Conservation (phyloP, 2,113 vertebrate genomes). For the Sceloporus undulatus region DNA sequence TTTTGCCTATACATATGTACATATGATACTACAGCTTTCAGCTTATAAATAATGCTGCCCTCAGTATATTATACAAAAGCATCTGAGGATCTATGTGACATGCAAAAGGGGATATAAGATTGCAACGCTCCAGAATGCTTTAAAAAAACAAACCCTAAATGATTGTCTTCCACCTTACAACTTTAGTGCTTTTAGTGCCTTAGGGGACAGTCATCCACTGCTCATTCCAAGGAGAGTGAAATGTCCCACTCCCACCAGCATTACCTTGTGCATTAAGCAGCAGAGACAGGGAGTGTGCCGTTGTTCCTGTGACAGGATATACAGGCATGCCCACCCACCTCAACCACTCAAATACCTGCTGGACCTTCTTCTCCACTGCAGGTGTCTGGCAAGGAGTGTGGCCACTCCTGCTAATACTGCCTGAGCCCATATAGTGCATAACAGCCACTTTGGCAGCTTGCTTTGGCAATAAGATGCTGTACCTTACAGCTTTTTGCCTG, state of each 20-base stretch:
- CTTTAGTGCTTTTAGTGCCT: background rate
- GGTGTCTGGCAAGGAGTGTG: background rate
- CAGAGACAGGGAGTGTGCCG: no score
- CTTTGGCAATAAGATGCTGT: background rate
- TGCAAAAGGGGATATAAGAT: slow-evolving; percentile 47
- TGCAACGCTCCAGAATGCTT: slow-evolving; percentile 28
- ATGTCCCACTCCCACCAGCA: background rate
- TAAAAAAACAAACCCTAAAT: background rate
- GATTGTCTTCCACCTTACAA: background rate
- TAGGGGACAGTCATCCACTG: background rate
- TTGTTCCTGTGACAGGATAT: background rate
- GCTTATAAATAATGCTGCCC: slow-evolving; percentile 72
- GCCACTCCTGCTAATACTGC: background rate
- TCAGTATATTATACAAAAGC: slow-evolving; percentile 71
- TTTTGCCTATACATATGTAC: slow-evolving; percentile 72
- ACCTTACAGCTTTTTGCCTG: background rate
- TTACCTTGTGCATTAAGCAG: background rate
- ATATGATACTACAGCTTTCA: slow-evolving; percentile 71
- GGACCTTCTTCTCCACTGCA: background rate
- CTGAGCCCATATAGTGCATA: background rate
- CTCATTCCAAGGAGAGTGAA: background rate
- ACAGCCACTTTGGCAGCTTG: rapidly evolving
- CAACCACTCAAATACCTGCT: background rate
- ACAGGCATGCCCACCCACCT: background rate
- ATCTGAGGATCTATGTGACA: slow-evolving; percentile 61